These are phyloP conservation scores for Ptychochromis oligacanthus DNA, from an alignment of 2,113 vertebrate species.

Conservation along the genomic window DNA sequence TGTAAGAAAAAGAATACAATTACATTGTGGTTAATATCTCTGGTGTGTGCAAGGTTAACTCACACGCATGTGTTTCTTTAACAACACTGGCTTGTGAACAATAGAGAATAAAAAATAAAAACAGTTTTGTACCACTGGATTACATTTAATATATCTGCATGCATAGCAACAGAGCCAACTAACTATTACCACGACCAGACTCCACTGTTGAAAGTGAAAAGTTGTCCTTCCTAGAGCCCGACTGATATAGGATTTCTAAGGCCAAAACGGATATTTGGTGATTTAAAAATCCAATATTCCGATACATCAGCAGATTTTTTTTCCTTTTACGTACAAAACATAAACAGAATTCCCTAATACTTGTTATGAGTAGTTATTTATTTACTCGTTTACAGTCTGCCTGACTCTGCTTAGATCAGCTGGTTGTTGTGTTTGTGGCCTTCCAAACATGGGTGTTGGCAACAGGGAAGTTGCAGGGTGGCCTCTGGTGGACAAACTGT, in stretches of 20 bases:
- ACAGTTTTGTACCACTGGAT: slow-evolving; percentile 16
- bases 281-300: not conserved
- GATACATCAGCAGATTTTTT: not conserved
- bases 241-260: not conserved
- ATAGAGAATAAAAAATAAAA: not conserved
- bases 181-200: not conserved
- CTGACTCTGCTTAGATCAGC: not conserved
- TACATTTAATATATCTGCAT: not conserved
- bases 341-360: not conserved
- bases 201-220: not conserved
- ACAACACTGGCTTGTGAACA: slow-evolving; percentile 6
- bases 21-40: not conserved
- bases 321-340: not conserved
- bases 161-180: not conserved
- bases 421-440: not conserved
- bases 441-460: not conserved
- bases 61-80: not conserved
- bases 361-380: not conserved
- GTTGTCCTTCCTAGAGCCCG: not conserved
- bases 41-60: not conserved
- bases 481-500: not conserved
- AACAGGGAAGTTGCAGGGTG: not conserved
- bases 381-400: not conserved
- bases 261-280: not conserved
- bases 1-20: not conserved